Evolutionary conservation across 2,888 invertebrate genomes (phyloP).

Genomic region (Erebia epiphron): DNA sequence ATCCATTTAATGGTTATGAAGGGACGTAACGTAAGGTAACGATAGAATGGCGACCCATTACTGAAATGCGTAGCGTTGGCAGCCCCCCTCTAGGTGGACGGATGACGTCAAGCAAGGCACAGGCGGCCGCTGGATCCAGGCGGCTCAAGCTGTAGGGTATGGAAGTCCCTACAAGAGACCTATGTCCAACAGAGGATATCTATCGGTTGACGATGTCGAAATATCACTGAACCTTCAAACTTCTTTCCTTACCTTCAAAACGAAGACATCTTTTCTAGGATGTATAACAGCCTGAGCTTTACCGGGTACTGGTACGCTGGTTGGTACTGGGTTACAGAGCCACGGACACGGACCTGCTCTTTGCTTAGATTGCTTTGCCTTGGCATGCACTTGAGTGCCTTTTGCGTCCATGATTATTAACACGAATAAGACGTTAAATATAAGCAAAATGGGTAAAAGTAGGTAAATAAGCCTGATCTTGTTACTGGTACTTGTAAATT

Average conservation of each 20-base stretch:
- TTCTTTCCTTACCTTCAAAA: conserved; percentile 77
- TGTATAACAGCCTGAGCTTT: conserved; percentile 73
- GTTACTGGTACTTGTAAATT: conserved; percentile 5
- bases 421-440: no score
- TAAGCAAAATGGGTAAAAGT: background rate
- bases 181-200: no score
- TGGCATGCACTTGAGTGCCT: conserved; percentile 49
- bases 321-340: conserved; percentile 61
- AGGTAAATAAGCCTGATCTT: background rate
- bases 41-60: no score
- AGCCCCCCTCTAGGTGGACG: no score
- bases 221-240: no score
- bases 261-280: conserved; percentile 84
- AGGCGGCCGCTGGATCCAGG: no score
- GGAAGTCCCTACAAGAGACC: no score
- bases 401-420: conserved; percentile 43
- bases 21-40: no score
- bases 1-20: no score
- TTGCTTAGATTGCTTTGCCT: conserved; percentile 37
- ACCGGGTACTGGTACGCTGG: conserved; percentile 60
- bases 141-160: no score
- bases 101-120: no score
- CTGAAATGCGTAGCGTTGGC: no score
- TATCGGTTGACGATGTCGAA: background rate
- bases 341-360: conserved; percentile 53